phyloP scores from a whole-genome alignment of 2,113 vertebrate genomes.

The Pteruthius melanotis region DNA sequence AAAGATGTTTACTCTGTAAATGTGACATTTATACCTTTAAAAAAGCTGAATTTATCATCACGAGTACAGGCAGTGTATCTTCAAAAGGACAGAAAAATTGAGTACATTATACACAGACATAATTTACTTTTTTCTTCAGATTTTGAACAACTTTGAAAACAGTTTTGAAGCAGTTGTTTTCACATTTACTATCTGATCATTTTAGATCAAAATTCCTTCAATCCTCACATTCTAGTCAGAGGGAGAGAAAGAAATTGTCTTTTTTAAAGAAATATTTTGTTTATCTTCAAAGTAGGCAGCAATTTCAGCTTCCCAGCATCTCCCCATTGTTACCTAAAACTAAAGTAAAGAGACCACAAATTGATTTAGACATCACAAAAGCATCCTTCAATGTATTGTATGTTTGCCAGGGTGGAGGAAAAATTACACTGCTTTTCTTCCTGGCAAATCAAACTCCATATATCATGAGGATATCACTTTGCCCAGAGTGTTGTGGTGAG shows the following conservation, averaged over 20 bases:
- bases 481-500: background rate
- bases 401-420: background rate
- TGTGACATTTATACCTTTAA: background rate
- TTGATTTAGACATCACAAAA: background rate
- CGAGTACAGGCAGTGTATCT: background rate
- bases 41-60: background rate
- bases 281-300: background rate
- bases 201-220: background rate
- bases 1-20: background rate
- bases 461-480: background rate
- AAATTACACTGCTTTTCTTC: background rate
- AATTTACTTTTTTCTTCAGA: background rate
- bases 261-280: background rate
- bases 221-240: background rate
- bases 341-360: background rate
- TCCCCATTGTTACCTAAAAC: background rate
- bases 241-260: background rate
- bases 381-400: background rate
- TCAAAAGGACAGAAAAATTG: background rate
- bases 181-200: background rate
- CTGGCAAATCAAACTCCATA: background rate
- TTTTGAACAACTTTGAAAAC: background rate
- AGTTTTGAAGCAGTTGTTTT: background rate
- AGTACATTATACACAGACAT: background rate
- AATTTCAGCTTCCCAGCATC: background rate